Evolutionary conservation across 2,888 invertebrate genomes (phyloP).

Genomic region (Eulithis prunata): DNA sequence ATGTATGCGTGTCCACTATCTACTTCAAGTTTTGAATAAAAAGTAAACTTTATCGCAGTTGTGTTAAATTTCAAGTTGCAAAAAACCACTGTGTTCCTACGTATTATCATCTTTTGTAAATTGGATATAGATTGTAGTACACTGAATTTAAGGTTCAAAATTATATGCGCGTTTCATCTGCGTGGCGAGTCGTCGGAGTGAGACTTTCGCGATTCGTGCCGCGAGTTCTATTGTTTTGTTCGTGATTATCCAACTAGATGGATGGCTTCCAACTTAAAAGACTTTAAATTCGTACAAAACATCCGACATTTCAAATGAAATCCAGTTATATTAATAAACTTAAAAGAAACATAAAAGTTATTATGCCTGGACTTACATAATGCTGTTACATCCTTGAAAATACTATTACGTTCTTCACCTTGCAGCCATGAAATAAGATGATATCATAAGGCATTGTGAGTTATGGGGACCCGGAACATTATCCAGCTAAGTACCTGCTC

Average conservation of each 20-base stretch:
- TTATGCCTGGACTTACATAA: slow-evolving; percentile 7
- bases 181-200: slow-evolving; percentile 5
- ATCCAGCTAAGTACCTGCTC: slow-evolving; percentile 32
- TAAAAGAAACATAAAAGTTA: neutral
- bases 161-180: slow-evolving; percentile 7
- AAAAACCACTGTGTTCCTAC: neutral
- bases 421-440: slow-evolving; percentile 27
- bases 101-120: neutral
- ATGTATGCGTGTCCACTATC: slow-evolving; percentile 18
- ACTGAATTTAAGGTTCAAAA: slow-evolving; percentile 16
- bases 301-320: neutral
- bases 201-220: slow-evolving; percentile 3
- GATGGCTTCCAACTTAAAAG: slow-evolving; percentile 6
- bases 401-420: slow-evolving; percentile 9
- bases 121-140: neutral
- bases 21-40: neutral
- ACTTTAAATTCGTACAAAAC: slow-evolving; percentile 1
- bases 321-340: neutral
- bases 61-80: slow-evolving; percentile 4
- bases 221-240: slow-evolving; percentile 4
- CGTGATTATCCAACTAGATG: slow-evolving; percentile 6
- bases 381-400: neutral
- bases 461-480: slow-evolving; percentile 34
- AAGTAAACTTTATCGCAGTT: slow-evolving; percentile 4
- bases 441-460: slow-evolving; percentile 24